These are phyloP conservation scores for Antheraea pernyi DNA, from an alignment of 1,140 invertebrate genomes.

Conservation along the genomic window DNA sequence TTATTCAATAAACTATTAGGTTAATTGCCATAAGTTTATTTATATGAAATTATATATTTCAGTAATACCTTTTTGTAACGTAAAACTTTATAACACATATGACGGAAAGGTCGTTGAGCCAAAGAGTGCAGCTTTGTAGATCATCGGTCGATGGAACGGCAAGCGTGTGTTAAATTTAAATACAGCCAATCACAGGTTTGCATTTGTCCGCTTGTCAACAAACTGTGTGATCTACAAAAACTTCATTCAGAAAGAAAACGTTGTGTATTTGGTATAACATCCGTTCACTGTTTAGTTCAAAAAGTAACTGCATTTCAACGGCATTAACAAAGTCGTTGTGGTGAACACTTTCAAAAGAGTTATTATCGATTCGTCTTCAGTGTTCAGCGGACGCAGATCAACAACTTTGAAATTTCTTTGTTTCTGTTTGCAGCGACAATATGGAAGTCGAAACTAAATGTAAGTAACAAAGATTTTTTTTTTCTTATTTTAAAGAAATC, in stretches of 20 bases:
- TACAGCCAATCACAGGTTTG: slow-evolving; percentile 49
- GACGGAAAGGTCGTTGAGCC: not conserved
- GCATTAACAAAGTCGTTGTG: slow-evolving; percentile 36
- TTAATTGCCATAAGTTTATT: not conserved
- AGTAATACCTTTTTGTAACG: not conserved
- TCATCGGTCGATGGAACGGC: slow-evolving; percentile 52
- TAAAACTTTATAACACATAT: not conserved
- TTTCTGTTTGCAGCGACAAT: slow-evolving; percentile 11
- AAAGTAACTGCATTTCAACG: slow-evolving; percentile 64
- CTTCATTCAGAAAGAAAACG: slow-evolving; percentile 42
- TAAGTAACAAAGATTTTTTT: slow-evolving; percentile 35
- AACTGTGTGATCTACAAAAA: slow-evolving; percentile 29
- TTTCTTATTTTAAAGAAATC: not conserved
- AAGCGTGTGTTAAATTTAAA: slow-evolving; percentile 49
- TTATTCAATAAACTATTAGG: too few species aligned
- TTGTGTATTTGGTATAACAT: slow-evolving; percentile 41
- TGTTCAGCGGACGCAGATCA: slow-evolving; percentile 34
- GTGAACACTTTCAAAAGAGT: slow-evolving; percentile 25
- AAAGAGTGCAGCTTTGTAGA: slow-evolving; percentile 48
- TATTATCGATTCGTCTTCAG: slow-evolving; percentile 41
- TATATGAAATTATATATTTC: not conserved
- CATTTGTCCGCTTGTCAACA: slow-evolving; percentile 49
- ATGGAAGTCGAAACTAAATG: slow-evolving; percentile 72
- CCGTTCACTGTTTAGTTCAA: slow-evolving; percentile 50
- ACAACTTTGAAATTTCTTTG: slow-evolving; percentile 11